Conservation (phyloP, 2,888 invertebrate genomes). For the Lamproptera curius region DNA sequence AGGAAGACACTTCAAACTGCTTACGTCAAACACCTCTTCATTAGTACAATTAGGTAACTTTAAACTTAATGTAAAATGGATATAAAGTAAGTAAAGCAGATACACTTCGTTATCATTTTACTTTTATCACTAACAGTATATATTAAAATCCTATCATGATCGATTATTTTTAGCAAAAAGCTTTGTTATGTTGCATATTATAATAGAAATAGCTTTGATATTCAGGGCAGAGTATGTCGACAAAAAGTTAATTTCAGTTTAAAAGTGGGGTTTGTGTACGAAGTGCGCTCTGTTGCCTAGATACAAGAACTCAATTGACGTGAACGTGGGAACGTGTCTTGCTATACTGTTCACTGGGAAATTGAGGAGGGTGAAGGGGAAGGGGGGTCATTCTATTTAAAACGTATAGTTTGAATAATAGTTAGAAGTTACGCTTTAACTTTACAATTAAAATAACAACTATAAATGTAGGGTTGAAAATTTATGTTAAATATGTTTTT, state of each 20-base stretch:
- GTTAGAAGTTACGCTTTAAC: no score
- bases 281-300: conserved; percentile 7
- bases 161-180: no score
- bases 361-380: no score
- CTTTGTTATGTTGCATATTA: neutral
- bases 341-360: no score
- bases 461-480: no score
- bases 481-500: no score
- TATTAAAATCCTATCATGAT: no score
- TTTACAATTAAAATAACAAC: no score
- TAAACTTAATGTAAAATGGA: conserved; percentile 27
- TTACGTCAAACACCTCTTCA: conserved; percentile 52
- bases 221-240: no score
- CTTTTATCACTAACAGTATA: neutral
- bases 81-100: neutral
- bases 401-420: no score
- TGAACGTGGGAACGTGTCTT: no score
- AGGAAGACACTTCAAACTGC: conserved; percentile 42
- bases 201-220: neutral
- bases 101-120: neutral
- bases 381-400: no score
- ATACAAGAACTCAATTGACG: conserved; percentile 8
- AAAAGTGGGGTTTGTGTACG: conserved; percentile 11
- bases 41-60: conserved; percentile 44
- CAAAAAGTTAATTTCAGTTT: neutral